Percentiles rank a stretch among this genome's conserved stretches.
Conservation (phyloP, 2,797 vertebrate species). For the Dromococcyx pavoninus region DNA sequence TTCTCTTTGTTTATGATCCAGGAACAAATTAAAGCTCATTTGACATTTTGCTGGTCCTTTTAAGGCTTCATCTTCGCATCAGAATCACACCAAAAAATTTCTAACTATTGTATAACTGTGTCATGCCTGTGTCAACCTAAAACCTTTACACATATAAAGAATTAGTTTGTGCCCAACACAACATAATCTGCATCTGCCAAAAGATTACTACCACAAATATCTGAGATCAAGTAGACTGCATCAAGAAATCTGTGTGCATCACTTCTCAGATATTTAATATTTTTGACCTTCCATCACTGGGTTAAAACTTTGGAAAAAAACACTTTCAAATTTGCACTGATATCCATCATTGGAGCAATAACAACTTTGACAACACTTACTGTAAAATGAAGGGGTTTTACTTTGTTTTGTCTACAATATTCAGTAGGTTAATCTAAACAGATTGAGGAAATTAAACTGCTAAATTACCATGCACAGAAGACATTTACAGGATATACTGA, state of each 20-base stretch:
- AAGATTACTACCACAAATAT: neutral
- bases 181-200: neutral
- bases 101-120: neutral
- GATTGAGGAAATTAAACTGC: neutral
- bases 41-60: neutral
- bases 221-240: neutral
- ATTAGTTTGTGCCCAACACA: neutral
- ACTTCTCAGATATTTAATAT: neutral
- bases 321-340: neutral
- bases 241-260: neutral
- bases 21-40: neutral
- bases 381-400: neutral
- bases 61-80: neutral
- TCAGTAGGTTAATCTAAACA: neutral
- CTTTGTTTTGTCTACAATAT: too few species aligned
- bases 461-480: neutral
- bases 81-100: neutral
- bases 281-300: neutral
- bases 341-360: neutral
- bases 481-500: neutral
- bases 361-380: neutral
- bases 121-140: neutral
- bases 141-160: neutral
- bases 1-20: neutral
- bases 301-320: neutral